Percentiles rank a stretch among this genome's conserved stretches.
phyloP scores from a whole-genome alignment of 2,113 vertebrate genomes.

The Phodopus roborovskii region DNA sequence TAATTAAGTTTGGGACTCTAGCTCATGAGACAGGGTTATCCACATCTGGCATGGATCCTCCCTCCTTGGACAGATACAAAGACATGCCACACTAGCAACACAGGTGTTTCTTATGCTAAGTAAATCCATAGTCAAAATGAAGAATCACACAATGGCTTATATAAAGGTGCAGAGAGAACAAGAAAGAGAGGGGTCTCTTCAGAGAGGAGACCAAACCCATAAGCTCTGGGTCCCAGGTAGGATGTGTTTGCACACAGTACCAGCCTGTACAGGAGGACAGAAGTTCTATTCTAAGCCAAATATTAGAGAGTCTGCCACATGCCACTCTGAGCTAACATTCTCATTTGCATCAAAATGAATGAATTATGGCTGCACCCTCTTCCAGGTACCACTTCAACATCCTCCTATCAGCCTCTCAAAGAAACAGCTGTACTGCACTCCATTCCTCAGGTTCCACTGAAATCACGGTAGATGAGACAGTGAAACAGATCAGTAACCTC shows the following conservation, averaged over 20 bases:
- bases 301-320: not conserved
- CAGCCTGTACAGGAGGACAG: not conserved
- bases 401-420: not conserved
- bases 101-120: not conserved
- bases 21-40: too few relatives aligned
- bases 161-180: not conserved
- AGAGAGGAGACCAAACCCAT: too few relatives aligned
- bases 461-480: rapidly evolving
- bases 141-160: rapidly evolving
- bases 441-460: rapidly evolving
- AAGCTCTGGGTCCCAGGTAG: rapidly evolving
- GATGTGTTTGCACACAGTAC: rapidly evolving
- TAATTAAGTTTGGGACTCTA: not conserved
- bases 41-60: not conserved
- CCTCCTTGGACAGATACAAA: not conserved
- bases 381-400: too few relatives aligned
- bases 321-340: not conserved
- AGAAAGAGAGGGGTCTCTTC: too few relatives aligned
- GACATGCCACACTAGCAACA: too few relatives aligned
- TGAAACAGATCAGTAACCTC: not conserved
- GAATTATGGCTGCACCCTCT: not conserved
- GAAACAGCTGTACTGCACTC: rapidly evolving
- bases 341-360: not conserved
- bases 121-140: not conserved
- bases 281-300: not conserved